These are phyloP conservation scores for Hylyphantes graminicola DNA, from an alignment of 1,140 invertebrate genomes.

Conservation along the genomic window DNA sequence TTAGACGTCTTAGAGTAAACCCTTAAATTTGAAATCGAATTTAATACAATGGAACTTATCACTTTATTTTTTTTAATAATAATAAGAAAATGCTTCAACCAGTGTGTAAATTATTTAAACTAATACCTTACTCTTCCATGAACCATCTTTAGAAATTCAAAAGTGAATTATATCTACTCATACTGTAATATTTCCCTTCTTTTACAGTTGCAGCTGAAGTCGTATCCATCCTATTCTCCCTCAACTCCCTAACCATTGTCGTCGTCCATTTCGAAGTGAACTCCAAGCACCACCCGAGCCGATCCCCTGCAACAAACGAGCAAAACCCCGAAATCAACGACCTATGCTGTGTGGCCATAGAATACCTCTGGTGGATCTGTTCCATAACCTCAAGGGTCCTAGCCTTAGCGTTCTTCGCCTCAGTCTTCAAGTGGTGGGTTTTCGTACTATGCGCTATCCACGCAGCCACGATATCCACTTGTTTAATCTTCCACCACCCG, in stretches of 20 bases:
- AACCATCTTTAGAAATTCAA: too few species aligned
- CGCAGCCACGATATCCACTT: slow-evolving; percentile 81
- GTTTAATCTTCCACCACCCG: slow-evolving; percentile 67
- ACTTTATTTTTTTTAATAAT: too few species aligned
- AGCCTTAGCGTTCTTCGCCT: slow-evolving; percentile 68
- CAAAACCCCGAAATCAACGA: slow-evolving; percentile 76
- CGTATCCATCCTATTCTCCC: slow-evolving; percentile 76
- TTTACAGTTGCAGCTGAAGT: slow-evolving; percentile 76
- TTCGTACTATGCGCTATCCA: slow-evolving; percentile 75
- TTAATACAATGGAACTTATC: too few species aligned
- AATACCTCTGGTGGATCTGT: slow-evolving; percentile 83
- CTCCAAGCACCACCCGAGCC: slow-evolving; percentile 56
- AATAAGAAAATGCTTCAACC: too few species aligned
- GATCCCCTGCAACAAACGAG: slow-evolving; percentile 65
- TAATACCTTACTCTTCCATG: too few species aligned
- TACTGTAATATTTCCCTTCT: neutral
- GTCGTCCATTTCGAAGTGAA: slow-evolving; percentile 55
- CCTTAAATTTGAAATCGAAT: too few species aligned
- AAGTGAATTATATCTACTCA: too few species aligned
- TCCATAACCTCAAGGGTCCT: slow-evolving; percentile 76
- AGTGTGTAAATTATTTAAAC: too few species aligned
- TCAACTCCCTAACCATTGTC: slow-evolving; percentile 75
- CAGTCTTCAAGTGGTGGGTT: slow-evolving; percentile 73
- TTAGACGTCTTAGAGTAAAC: too few species aligned
- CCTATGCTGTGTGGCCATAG: slow-evolving; percentile 72